Evolutionary conservation across 2,113 vertebrate genomes (phyloP).

Genomic region (Chaetops frenatus): DNA sequence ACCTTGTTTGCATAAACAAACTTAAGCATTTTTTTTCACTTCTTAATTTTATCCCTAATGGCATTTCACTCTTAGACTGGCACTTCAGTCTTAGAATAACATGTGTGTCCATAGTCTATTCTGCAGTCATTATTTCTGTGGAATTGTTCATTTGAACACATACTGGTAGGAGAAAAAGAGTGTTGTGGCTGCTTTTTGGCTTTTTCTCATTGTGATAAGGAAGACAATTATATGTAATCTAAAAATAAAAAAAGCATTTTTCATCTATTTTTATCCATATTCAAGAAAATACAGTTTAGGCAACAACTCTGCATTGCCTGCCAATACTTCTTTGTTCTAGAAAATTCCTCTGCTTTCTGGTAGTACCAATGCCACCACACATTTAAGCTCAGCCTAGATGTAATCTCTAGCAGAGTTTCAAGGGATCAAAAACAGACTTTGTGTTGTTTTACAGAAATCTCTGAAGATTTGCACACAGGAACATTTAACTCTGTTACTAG

Average conservation of each 20-base stretch:
- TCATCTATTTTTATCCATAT: neutral
- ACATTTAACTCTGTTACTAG: neutral
- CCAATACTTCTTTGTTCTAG: neutral
- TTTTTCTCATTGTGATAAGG: neutral
- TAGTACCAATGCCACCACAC: neutral
- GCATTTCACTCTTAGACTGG: neutral
- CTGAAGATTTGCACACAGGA: neutral
- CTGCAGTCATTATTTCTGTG: neutral
- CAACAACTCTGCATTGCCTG: neutral
- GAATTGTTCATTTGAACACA: neutral
- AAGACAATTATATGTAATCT: neutral
- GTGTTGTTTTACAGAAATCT: neutral
- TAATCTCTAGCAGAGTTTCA: neutral
- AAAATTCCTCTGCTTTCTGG: neutral
- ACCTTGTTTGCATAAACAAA: neutral
- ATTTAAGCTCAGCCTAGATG: neutral
- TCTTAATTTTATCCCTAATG: neutral
- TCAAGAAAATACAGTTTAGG: neutral
- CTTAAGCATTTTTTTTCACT: neutral
- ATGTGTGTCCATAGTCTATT: neutral
- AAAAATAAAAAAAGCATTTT: neutral
- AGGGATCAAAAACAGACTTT: neutral
- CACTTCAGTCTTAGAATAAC: neutral
- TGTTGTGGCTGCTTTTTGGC: neutral
- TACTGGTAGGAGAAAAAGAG: neutral